These are phyloP conservation scores for Scartelaos histophorus DNA, from an alignment of 2,113 vertebrate genomes.

Conservation along the genomic window DNA sequence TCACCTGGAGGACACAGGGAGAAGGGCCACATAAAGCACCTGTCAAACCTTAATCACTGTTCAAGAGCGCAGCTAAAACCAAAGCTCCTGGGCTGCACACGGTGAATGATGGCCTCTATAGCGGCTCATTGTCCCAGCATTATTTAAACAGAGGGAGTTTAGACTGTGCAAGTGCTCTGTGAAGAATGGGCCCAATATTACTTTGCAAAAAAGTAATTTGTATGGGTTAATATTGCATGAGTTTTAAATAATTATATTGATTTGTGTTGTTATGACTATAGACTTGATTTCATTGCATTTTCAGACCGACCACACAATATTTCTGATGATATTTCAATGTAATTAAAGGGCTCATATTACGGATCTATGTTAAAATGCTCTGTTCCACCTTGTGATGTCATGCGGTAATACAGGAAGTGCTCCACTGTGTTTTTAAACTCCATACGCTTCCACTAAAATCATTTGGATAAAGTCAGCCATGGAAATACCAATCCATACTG, in stretches of 20 bases:
- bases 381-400: no score
- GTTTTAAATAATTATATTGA: neutral
- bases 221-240: neutral
- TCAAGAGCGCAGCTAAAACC: constrained; percentile 35
- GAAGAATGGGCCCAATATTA: constrained; percentile 58
- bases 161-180: constrained; percentile 11
- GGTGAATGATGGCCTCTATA: constrained; percentile 51
- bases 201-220: neutral
- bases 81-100: constrained; percentile 22
- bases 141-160: constrained; percentile 42
- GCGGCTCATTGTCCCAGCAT: constrained; percentile 37
- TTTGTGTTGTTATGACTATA: no score
- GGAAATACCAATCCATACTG: no score
- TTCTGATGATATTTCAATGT: no score
- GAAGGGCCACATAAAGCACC: neutral
- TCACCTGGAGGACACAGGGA: constrained; percentile 53
- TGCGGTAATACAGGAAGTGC: no score
- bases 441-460: no score
- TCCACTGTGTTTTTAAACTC: no score
- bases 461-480: no score
- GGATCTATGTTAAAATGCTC: no score
- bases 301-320: no score
- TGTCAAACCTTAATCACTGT: constrained; percentile 37
- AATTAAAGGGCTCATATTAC: no score
- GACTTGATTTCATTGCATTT: no score